Evolutionary conservation across 2,113 vertebrate species (phyloP).

Genomic region (Oreochromis aureus): DNA sequence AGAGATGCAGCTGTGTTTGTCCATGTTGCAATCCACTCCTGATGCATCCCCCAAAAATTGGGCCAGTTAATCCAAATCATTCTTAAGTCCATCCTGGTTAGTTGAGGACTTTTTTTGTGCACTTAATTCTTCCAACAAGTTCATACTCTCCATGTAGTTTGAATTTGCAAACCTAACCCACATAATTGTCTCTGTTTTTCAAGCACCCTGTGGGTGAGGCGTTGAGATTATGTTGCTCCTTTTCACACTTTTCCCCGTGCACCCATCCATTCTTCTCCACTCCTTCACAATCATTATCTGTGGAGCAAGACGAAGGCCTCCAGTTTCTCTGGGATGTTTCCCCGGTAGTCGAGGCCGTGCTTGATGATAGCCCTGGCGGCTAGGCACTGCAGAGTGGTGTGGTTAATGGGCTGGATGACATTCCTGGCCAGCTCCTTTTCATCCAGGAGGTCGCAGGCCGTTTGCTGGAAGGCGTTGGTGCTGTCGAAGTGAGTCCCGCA

Average conservation of each 20-base stretch:
- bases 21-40: slow-evolving; percentile 41
- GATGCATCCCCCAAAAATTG: slow-evolving; percentile 27
- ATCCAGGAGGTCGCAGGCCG: slow-evolving; percentile 91
- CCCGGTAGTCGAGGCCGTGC: slow-evolving; percentile 83
- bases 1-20: slow-evolving; percentile 38
- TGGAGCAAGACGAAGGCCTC: slow-evolving; percentile 95
- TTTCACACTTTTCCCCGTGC: background rate
- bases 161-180: slow-evolving; percentile 8
- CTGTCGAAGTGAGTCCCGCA: slow-evolving; percentile 96
- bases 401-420: slow-evolving; percentile 95
- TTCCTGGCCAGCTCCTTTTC: slow-evolving; percentile 96
- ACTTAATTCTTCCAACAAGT: background rate
- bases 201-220: background rate
- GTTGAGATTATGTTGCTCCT: background rate
- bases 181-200: background rate
- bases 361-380: slow-evolving; percentile 90
- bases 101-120: slow-evolving; percentile 18
- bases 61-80: background rate
- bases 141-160: background rate
- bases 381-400: slow-evolving; percentile 96
- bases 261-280: background rate
- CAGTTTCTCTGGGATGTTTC: slow-evolving; percentile 92
- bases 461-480: slow-evolving; percentile 89
- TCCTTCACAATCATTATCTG: slow-evolving; percentile 78
- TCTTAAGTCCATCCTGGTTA: slow-evolving; percentile 1